A percentile compares a stretch with the other conserved stretches of the same genome.
These are phyloP conservation scores for Coelogynopora nodosa DNA, from an alignment of 2,888 invertebrate genomes.

Conservation along the genomic window DNA sequence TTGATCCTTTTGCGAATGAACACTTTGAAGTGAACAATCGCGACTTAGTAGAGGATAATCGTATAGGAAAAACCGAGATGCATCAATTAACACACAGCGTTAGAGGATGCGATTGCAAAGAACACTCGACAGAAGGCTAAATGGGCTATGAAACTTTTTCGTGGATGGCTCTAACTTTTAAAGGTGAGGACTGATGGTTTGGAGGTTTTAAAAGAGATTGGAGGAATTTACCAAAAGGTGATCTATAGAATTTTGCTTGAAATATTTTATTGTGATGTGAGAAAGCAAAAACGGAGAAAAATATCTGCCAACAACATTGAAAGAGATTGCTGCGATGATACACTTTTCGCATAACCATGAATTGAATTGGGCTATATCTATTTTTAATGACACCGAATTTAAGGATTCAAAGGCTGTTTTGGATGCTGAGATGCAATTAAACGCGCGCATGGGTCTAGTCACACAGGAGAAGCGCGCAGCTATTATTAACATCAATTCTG, in stretches of 20 bases:
- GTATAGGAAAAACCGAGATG: background rate
- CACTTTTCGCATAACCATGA: background rate
- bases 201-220: background rate
- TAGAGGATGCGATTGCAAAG: background rate
- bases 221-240: background rate
- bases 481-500: background rate
- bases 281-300: background rate
- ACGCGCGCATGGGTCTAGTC: background rate
- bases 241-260: background rate
- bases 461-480: background rate
- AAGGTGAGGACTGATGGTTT: background rate
- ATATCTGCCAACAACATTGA: slow-evolving; percentile 11
- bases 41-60: background rate
- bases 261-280: background rate
- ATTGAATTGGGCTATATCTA: background rate
- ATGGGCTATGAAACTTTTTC: background rate
- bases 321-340: background rate
- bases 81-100: background rate
- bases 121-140: slow-evolving; percentile 3
- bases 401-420: background rate
- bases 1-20: background rate
- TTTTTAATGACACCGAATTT: background rate
- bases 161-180: background rate
- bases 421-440: background rate
- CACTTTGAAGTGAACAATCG: background rate